Evolutionary conservation across 2,888 invertebrate species (phyloP), one percentile per base, ranked within the genome.

Genomic region (Sarcophaga caerulescens): DNA sequence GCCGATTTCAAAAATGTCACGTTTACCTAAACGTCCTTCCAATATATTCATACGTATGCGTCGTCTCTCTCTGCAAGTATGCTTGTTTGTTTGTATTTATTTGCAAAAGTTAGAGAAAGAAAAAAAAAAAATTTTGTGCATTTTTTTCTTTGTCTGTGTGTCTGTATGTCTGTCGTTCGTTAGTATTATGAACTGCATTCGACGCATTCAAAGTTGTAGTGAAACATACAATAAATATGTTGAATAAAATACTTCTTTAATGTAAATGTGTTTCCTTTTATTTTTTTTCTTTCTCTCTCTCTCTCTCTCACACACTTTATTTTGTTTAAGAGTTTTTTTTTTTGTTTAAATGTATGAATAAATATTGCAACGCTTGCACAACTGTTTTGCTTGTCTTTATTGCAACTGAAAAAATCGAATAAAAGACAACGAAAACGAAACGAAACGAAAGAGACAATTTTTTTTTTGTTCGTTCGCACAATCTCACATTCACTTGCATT

Each of bases 301-400:
- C 35, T 35, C 35, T 8, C 35, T 14, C 12, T 17, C 52, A 17
- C 52, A 4, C 52, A 14, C 5, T 52, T 52, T 52, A 52, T 52
- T 52, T 66, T 52, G 52, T 47, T 47, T 11, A 47, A 44, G 10
- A 66, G 66, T 25, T 66, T 35, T 66, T 66, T 66, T 35, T 66
- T 66, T 66, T 35, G 17, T 65, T 17, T 35, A 66, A n/a, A 44
- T n/a, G 44, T 78, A 73, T 66, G 77, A 81, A 81, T 84, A 77
- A 84, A 86, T 86, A 84, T 82, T 86, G 86, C 81, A 86, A 81
- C 78, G 78, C 78, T 86, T 86, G 86, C 86, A 86, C 17, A 52
- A 52, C 17, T 52, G 52, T 52, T 52, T 52, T 17, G 17, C 52
- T 17, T 52, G 52, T 4, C 17, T 52, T 52, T 52, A 52, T 52